Evolutionary conservation across 2,888 invertebrate genomes (phyloP).

Genomic region (Heterodera filipjevi): DNA sequence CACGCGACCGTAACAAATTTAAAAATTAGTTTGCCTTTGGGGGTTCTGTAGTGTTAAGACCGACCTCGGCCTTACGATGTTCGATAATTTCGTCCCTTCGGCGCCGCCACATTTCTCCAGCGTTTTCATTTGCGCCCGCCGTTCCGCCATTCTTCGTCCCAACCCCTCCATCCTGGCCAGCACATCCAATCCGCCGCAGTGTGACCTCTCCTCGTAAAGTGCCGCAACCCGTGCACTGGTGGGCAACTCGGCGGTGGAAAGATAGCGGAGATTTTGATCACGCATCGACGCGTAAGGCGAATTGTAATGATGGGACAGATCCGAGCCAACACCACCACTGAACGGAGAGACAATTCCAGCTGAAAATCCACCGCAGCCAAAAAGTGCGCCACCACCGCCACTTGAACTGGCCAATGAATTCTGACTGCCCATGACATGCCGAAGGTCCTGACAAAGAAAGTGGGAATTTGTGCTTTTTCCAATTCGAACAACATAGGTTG

Average conservation of each 20-base stretch:
- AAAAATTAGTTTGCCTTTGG: no score
- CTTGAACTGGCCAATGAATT: conserved; percentile 23
- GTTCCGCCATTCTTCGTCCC: conserved; percentile 57
- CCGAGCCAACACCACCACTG: neutral
- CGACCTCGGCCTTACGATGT: conserved; percentile 4
- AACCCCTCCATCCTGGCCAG: conserved; percentile 55
- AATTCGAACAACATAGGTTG: no score
- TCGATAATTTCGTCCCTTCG: neutral
- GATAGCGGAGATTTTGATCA: conserved; percentile 15
- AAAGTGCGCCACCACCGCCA: conserved; percentile 13
- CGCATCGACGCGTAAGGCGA: conserved; percentile 23
- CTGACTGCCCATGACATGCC: conserved; percentile 36
- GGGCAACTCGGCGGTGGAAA: conserved; percentile 33
- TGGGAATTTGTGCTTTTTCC: neutral
- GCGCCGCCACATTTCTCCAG: neutral
- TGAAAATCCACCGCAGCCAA: conserved; percentile 9
- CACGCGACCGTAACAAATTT: no score
- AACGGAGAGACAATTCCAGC: neutral
- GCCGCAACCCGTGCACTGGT: conserved; percentile 32
- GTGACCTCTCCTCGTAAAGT: conserved; percentile 18
- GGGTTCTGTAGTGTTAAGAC: neutral
- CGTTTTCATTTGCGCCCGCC: conserved; percentile 31
- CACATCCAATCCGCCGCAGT: conserved; percentile 5
- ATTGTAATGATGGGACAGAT: neutral
- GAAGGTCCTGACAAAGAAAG: conserved; percentile 34